Base-by-base conservation (phyloP, 2,888 invertebrate genomes). In the Amaurobius ferox region DNA sequence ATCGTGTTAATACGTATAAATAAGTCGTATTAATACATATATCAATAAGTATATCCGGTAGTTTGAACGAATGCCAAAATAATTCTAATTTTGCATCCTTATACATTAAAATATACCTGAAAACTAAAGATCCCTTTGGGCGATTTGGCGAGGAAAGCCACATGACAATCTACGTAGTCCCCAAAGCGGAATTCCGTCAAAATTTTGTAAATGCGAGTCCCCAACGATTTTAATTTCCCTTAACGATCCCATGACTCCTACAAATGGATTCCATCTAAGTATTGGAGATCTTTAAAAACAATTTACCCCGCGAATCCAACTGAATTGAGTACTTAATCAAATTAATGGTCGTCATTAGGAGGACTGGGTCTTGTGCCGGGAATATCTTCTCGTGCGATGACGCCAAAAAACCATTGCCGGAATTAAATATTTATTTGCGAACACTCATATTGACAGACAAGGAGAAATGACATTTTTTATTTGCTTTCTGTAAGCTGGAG, bases 201-300 rank as follows among this genome's bases (percentile, higher is more conserved):
- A 76, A 76, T 73, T 81, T 68, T 61, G 55, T 23, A 80, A 74
- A 74, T 68, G 40, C 68, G 23, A 5, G 16, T n/a, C 16, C 30
- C 39, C 61, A 19, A 68, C 29, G 72, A 85, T 85, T 85, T 85
- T 85, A 85, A 85, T 85, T 85, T 72, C 64, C 77, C 19, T 48
- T 85, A 85, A 85, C 77, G 83, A 81, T 81, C 76, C 70, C 70
- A 76, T 81, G 81, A 81, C 81, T 81, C 67, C 70, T 28, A 62
- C 83, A 85, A 85, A 85, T 85, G 68, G 77, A 77, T 77, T 71
- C 71, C 67, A 55, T 71, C 48, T 23, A 71, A 72, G 77, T 85
- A 77, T 85, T 71, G 77, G 77, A 77, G 83, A 85, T 85, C 83
- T 85, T 85, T 85, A 85, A 85, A 85, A 85, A 77, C 83, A 85